Evolutionary conservation across 2,113 vertebrate genomes (phyloP).

Genomic region (Lampris incognitus): DNA sequence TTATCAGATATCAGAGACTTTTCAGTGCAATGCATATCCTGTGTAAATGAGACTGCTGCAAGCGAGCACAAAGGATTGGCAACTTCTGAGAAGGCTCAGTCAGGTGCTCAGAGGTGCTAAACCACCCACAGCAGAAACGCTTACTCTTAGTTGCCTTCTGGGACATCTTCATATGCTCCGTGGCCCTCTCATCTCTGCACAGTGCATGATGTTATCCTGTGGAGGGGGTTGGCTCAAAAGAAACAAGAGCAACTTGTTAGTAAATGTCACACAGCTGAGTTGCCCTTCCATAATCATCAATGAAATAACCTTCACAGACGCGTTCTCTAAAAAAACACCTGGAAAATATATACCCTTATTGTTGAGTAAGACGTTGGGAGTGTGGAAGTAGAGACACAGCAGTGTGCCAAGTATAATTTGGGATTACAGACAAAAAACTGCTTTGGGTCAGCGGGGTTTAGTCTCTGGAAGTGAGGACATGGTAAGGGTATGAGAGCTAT

Average conservation of each 20-base stretch:
- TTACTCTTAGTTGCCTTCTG: conserved; percentile 76
- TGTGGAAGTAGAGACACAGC: neutral
- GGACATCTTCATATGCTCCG: conserved; percentile 77
- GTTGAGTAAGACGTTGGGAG: neutral
- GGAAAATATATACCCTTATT: no score
- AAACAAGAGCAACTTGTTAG: neutral
- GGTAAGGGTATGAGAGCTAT: no score
- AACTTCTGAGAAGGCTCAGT: neutral
- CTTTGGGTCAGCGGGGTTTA: neutral
- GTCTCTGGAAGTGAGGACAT: no score
- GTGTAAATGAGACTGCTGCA: neutral
- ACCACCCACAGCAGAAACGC: neutral
- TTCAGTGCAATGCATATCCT: neutral
- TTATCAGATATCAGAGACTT: neutral
- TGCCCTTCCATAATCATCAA: no score
- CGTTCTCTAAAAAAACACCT: no score
- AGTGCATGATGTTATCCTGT: conserved; percentile 58
- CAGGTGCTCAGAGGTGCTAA: neutral
- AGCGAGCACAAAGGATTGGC: neutral
- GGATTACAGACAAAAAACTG: neutral
- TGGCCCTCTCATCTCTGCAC: conserved; percentile 60
- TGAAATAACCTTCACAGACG: no score
- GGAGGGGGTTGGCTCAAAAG: neutral
- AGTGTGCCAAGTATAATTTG: neutral
- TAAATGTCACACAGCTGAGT: neutral